Evolutionary conservation across 2,797 vertebrate genomes (phyloP).

Genomic region (Pseudotriccus pelzelni): DNA sequence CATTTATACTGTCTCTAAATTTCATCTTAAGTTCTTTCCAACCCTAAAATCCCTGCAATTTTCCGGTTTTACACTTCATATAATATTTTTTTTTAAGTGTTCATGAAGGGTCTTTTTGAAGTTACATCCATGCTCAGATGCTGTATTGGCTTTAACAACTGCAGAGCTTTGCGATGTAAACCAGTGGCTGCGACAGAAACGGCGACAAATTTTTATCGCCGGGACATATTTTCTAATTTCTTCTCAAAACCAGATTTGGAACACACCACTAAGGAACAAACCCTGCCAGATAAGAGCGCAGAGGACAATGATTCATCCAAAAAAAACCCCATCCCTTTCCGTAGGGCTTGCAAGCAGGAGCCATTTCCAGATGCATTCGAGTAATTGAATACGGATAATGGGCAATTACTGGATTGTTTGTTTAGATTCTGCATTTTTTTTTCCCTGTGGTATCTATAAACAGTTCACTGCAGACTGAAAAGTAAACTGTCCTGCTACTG

Average conservation of each 20-base stretch:
- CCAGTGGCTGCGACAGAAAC: neutral
- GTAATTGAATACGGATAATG: slow-evolving; percentile 64
- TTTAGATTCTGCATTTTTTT: slow-evolving; percentile 44
- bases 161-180: neutral
- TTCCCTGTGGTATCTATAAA: slow-evolving; percentile 45
- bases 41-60: neutral
- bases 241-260: neutral
- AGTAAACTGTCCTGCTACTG: slow-evolving; percentile 41
- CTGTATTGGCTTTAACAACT: neutral
- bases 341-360: neutral
- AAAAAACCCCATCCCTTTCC: slow-evolving; percentile 1
- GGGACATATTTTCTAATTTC: neutral
- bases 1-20: neutral
- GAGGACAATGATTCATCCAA: slow-evolving; percentile 28
- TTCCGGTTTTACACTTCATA: neutral
- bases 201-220: neutral
- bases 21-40: neutral
- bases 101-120: neutral
- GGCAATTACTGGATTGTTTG: slow-evolving; percentile 68
- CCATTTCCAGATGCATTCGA: slow-evolving; percentile 52
- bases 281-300: neutral
- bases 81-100: neutral
- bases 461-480: neutral
- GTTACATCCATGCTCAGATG: neutral
- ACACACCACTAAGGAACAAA: neutral